Evolutionary conservation across 2,113 vertebrate genomes (phyloP), one percentile per base, ranked within the genome.

Genomic region (Plecotus auritus): DNA sequence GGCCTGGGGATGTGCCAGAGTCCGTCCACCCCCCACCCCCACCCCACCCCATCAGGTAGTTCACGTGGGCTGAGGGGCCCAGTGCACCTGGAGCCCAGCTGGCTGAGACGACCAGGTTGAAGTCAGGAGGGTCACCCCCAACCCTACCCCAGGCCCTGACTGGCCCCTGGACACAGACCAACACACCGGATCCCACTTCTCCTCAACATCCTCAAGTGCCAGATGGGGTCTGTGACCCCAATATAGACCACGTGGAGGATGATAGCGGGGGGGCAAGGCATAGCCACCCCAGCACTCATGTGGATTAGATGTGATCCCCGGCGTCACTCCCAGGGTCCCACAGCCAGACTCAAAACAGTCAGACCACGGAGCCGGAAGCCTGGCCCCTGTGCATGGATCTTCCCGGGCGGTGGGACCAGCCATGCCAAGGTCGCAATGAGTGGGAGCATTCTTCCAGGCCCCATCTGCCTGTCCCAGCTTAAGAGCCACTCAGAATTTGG

Each of bases 401-500:
- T 40, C 30, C 26, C 1, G 3, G 1, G 30, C 1, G 9, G 23
- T 1, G 4, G 22, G 49, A 13, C 78, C 4, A 4, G 90, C 69
- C 22, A 3, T 2, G 42, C 28, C n/a, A 8, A 18, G 0, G 30
- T 23, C 5, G 30, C 13, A 56, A 17, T 35, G 22, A 37, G 13
- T 28, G 49, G 9, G 17, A n/a, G 28, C 30, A 7, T 12, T 73
- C 20, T 70, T 85, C 49, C 9, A 42, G 80, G 73, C 59, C 64
- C 35, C 0, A 0, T 18, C 42, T 70, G 73, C 49, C 84, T 32
- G 70, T 42, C 77, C 77, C 6, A 0, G 56, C 54, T 49, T 9
- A 23, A 9, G 35, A 54, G 42, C 32, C 1, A 1, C 20, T 69
- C 32, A 2, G 2, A 49, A 67, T 0, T 0, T 0, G 20, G 32